These are phyloP conservation scores for Danionella dracula DNA, from an alignment of 2,797 vertebrate genomes.

Conservation along the genomic window DNA sequence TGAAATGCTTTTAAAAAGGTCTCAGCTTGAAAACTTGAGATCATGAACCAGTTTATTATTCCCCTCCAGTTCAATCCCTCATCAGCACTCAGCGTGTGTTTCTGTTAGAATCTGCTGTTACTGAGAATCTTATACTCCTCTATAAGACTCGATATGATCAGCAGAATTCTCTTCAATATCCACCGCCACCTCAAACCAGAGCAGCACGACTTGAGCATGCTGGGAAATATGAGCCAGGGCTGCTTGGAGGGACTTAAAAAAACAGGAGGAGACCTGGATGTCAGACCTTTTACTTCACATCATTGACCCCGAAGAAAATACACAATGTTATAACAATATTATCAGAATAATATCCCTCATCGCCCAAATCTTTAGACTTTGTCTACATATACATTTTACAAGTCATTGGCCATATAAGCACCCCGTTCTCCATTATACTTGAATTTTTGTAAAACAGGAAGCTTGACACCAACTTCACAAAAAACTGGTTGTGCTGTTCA, in stretches of 20 bases:
- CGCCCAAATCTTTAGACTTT: no score
- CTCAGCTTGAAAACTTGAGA: constrained; percentile 89
- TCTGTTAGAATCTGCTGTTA: constrained; percentile 62
- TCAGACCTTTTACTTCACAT: constrained; percentile 91
- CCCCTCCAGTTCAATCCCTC: constrained; percentile 55
- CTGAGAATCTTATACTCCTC: constrained; percentile 46
- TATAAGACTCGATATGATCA: constrained; percentile 44
- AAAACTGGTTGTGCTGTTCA: no score
- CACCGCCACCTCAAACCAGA: constrained; percentile 62
- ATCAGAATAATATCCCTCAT: no score
- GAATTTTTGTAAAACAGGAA: no score
- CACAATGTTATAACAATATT: no score
- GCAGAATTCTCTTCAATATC: constrained; percentile 68
- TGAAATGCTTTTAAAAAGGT: constrained; percentile 55
- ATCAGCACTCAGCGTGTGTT: constrained; percentile 35
- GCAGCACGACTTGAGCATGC: constrained; percentile 64
- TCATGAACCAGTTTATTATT: constrained; percentile 55
- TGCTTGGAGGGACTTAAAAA: constrained; percentile 71
- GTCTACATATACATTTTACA: no score
- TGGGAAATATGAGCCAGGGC: constrained; percentile 46
- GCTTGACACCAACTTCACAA: no score
- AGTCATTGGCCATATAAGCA: no score
- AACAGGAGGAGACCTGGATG: constrained; percentile 59
- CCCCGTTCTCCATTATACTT: no score
- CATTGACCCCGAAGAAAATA: constrained; percentile 31